phyloP scores from a whole-genome alignment of 2,797 vertebrate genomes.

The Anas acuta region DNA sequence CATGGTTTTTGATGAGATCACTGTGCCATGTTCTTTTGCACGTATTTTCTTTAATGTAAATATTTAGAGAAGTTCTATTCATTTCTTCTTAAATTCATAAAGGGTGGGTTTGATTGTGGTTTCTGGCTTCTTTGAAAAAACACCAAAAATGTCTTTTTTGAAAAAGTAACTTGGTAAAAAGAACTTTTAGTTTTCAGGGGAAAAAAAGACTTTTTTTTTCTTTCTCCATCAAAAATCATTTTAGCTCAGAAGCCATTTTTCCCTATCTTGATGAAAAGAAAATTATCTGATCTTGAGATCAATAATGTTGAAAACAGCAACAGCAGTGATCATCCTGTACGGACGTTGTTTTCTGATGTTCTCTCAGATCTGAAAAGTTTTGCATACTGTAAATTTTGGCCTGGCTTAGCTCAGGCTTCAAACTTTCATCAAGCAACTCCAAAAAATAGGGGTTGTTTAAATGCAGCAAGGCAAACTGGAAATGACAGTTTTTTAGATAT shows the following conservation, averaged over 20 bases:
- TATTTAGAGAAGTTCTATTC: not conserved
- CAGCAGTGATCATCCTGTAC: not conserved
- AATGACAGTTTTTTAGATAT: constrained; percentile 5
- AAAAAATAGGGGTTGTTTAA: not conserved
- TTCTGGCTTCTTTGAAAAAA: not conserved
- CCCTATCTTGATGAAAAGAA: constrained; percentile 25
- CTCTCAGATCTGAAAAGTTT: not conserved
- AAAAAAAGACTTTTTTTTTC: not conserved
- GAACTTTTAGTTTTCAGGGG: not conserved
- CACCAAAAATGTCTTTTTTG: not conserved
- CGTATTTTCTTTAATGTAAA: not conserved
- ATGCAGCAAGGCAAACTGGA: constrained; percentile 7
- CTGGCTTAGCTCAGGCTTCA: constrained; percentile 4
- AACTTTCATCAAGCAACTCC: not conserved
- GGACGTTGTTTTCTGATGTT: constrained; percentile 10
- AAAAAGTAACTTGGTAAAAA: not conserved
- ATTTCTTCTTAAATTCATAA: not conserved
- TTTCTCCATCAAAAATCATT: not conserved
- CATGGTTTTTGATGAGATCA: not conserved
- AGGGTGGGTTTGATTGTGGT: not conserved
- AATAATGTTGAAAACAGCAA: constrained; percentile 26
- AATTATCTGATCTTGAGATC: constrained; percentile 8
- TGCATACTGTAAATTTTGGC: not conserved
- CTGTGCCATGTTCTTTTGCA: fast-evolving
- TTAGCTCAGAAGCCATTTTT: constrained; percentile 36